phyloP scores from a whole-genome alignment of 2,113 vertebrate genomes.

The Hydrochoerus hydrochaeris region DNA sequence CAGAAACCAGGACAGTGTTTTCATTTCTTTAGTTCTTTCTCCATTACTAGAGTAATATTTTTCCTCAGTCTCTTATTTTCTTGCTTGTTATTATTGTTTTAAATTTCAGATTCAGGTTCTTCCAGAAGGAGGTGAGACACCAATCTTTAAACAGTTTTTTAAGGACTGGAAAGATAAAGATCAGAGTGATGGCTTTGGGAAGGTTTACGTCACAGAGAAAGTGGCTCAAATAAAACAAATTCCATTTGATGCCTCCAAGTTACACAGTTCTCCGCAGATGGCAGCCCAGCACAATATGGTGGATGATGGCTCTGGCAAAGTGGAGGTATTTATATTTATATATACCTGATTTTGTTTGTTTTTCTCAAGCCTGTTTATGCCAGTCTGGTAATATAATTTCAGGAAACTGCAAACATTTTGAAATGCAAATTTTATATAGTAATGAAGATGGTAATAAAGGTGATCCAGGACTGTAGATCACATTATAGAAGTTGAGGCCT shows the following conservation, averaged over 20 bases:
- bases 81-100: neutral
- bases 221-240: constrained; percentile 92
- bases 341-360: neutral
- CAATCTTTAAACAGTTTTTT: constrained; percentile 97
- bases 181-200: constrained; percentile 92
- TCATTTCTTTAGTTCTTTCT: neutral
- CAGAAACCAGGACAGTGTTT: neutral
- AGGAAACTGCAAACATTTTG: neutral
- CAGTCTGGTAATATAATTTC: neutral
- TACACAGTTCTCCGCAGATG: constrained; percentile 92
- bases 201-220: constrained; percentile 91
- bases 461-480: neutral
- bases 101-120: constrained; percentile 94
- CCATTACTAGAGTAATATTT: neutral
- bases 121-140: constrained; percentile 94
- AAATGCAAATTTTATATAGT: neutral
- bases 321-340: constrained; percentile 86
- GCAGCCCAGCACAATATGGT: constrained; percentile 95
- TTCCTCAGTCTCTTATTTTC: constrained; percentile 1
- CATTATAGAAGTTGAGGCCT: neutral
- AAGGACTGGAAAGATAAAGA: constrained; percentile 91
- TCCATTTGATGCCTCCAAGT: constrained; percentile 93
- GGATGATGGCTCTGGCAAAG: constrained; percentile 92
- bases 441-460: neutral
- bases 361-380: neutral